Base-by-base conservation (phyloP, 2,797 vertebrate species). In the Adelosebastes latens region DNA sequence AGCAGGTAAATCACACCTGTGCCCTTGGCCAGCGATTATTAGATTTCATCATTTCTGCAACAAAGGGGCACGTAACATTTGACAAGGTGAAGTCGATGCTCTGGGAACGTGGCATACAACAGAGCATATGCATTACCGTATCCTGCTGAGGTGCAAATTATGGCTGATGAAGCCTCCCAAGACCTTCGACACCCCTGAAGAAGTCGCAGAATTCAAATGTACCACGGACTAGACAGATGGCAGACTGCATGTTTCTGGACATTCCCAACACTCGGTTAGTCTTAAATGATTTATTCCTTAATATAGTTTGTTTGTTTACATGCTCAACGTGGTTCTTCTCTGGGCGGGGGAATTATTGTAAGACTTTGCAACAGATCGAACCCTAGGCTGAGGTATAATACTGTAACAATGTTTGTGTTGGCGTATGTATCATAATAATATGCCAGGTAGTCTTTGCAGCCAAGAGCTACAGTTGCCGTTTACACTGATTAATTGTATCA, bases 81-180 rank as follows among this genome's bases (percentile, higher is more conserved):
- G 71, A 72, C 71, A 65, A 73, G 77, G 56, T 72, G 85, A 58
- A 68, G 64, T 56, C 7, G 18, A 53, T 66, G 73, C 65, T 46
- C 70, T 55, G 63, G 68, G 72, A 81, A 29, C 22, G 20, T 6
- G 39, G 72, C 60, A 20, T 59, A 61, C 22, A 61, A 64, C 55
- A 46, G 62, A 72, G 65, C 52, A 63, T 80, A 69, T 71, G 56
- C n/a, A 14, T 76, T 25, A 61, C 11, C 39, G 29, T 61, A 18
- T 72, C 86, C 80, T 72, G 80, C 77, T 68, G 82, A 82, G 82
- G 80, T 75, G 82, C 77, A 80, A 80, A 85, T 82, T 67, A 27
- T 63, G 27, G 49, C 66, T 60, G 65, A 71, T 77, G 53, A 53
- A 82, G 31, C 52, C 79, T 72, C 59, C 24, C 6, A 22, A 76